phyloP scores from a whole-genome alignment of 2,888 invertebrate species.

The Brassicogethes aeneus region DNA sequence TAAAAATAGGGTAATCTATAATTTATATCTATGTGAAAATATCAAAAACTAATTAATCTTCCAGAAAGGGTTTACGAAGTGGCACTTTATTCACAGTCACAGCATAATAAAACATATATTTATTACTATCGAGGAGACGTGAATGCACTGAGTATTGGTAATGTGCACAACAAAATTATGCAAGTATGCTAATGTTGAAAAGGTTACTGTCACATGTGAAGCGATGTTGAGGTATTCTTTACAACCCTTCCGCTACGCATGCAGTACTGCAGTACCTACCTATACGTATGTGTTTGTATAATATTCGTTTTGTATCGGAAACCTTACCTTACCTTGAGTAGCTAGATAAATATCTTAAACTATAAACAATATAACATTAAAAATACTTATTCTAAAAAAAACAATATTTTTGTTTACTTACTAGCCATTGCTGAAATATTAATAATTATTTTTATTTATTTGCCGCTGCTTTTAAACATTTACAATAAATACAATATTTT shows the following conservation, averaged over 20 bases:
- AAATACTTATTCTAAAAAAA: no score
- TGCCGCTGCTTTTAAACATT: no score
- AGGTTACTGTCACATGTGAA: slow-evolving; percentile 12
- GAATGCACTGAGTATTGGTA: slow-evolving; percentile 8
- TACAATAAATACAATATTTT: no score
- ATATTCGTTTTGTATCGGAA: slow-evolving; percentile 14
- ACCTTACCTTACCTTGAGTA: no score
- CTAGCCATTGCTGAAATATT: no score
- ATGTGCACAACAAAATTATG: slow-evolving; percentile 9
- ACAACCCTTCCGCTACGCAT: no score
- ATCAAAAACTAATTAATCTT: slow-evolving; percentile 15
- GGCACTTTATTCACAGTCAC: slow-evolving; percentile 11
- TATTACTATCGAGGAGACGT: slow-evolving; percentile 11
- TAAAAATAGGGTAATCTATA: slow-evolving; percentile 9
- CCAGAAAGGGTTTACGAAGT: slow-evolving; percentile 7
- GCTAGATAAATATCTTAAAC: no score
- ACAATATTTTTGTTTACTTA: no score
- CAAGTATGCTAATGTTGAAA: slow-evolving; percentile 13
- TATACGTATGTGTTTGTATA: slow-evolving; percentile 11
- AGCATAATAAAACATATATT: slow-evolving; percentile 13
- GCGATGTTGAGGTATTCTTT: slow-evolving; percentile 8
- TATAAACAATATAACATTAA: no score
- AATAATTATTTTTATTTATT: no score
- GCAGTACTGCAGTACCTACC: no score
- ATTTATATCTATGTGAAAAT: slow-evolving; percentile 14